Evolutionary conservation across 2,888 invertebrate genomes (phyloP).

Genomic region (Ceriagrion tenellum): DNA sequence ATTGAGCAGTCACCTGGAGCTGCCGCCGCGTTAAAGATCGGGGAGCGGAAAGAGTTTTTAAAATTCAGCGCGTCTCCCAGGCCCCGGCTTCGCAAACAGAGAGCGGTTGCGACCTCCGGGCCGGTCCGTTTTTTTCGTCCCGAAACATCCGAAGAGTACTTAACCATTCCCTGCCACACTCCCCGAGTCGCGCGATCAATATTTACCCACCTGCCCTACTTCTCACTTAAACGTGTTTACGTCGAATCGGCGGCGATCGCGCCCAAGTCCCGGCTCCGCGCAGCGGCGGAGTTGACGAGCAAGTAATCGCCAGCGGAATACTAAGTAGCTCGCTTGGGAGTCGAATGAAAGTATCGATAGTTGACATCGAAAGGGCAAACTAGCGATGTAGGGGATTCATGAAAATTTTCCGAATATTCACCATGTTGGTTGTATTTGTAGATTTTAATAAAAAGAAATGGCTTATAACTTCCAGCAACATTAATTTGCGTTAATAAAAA

Average conservation of each 20-base stretch:
- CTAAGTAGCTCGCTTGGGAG: not conserved
- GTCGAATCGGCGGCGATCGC: not conserved
- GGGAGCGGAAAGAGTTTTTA: not conserved
- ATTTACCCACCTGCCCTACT: slow-evolving; percentile 3
- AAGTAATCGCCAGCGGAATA: not conserved
- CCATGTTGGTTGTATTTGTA: no score
- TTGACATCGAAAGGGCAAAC: no score
- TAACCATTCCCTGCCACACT: slow-evolving; percentile 2
- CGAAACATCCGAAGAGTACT: not conserved
- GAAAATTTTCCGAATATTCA: no score
- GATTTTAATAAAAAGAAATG: no score
- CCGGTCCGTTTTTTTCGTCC: not conserved
- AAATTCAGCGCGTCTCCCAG: not conserved
- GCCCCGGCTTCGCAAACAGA: not conserved
- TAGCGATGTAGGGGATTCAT: no score
- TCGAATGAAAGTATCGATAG: no score
- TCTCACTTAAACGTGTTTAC: slow-evolving; percentile 3
- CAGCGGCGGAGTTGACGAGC: not conserved
- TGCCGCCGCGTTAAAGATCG: no score
- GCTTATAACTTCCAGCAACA: no score
- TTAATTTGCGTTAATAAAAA: no score
- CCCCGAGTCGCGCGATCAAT: not conserved
- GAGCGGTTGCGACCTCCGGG: not conserved
- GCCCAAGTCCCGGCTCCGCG: no score
- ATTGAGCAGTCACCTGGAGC: no score